Evolutionary conservation across 2,113 vertebrate species (phyloP).

Genomic region (Tinamus guttatus): DNA sequence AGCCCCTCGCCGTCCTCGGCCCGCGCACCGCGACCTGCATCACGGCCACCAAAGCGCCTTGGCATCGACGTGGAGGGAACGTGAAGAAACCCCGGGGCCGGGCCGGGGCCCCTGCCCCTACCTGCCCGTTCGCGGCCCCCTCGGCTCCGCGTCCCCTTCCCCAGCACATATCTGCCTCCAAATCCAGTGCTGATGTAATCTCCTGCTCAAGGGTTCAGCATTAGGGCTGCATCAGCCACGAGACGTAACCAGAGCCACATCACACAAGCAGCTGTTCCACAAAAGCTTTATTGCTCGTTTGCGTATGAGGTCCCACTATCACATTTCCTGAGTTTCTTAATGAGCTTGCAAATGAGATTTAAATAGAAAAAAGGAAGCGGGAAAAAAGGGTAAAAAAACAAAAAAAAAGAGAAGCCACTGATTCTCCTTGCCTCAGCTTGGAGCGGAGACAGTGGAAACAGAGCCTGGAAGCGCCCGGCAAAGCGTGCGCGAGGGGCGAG

Average conservation of each 20-base stretch:
- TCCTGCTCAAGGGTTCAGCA: slow-evolving; percentile 39
- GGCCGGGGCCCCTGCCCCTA: rapidly evolving
- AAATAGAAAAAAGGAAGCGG: slow-evolving; percentile 24
- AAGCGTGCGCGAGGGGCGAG: neutral
- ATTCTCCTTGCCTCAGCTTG: neutral
- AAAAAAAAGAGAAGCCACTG: neutral
- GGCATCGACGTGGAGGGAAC: neutral
- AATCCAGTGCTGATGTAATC: slow-evolving; percentile 54
- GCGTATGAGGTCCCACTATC: slow-evolving; percentile 44
- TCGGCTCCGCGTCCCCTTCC: neutral
- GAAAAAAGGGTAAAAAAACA: neutral
- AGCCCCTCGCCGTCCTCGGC: rapidly evolving
- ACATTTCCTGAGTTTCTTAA: slow-evolving; percentile 69
- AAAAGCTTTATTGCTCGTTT: slow-evolving; percentile 72
- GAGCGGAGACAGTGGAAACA: neutral
- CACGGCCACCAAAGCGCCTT: rapidly evolving
- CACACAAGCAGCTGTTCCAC: slow-evolving; percentile 70
- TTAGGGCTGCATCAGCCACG: slow-evolving; percentile 30
- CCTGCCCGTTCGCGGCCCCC: neutral
- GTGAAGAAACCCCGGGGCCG: neutral
- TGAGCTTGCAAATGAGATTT: slow-evolving; percentile 68
- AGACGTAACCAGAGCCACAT: slow-evolving; percentile 40
- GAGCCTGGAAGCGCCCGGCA: neutral
- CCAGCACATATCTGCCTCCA: neutral
- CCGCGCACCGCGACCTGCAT: neutral